Conservation (phyloP, 2,888 invertebrate genomes). For the Leuctra nigra region DNA sequence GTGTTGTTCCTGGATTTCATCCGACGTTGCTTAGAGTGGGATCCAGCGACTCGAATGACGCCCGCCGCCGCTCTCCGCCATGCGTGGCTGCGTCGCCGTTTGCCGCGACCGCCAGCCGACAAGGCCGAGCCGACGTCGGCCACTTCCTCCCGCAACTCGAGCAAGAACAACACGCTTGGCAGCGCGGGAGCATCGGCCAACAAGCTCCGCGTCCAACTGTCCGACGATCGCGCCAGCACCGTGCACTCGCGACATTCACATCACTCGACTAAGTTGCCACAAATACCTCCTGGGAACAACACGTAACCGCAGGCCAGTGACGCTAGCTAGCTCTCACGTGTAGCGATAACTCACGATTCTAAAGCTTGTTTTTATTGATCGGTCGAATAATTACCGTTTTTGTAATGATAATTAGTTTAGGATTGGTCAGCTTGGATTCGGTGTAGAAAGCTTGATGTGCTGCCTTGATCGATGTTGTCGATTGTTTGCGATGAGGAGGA, state of each 20-base stretch:
- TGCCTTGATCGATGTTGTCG: too few species aligned
- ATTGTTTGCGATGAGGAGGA: too few species aligned
- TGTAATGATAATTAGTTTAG: background rate
- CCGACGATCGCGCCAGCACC: constrained; percentile 40
- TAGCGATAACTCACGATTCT: too few species aligned
- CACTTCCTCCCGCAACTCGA: constrained; percentile 33
- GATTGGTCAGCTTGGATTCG: background rate
- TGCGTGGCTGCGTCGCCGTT: constrained; percentile 60
- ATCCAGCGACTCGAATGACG: constrained; percentile 83
- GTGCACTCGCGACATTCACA: constrained; percentile 38
- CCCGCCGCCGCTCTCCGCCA: constrained; percentile 87
- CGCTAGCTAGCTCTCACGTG: background rate
- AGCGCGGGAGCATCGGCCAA: constrained; percentile 27
- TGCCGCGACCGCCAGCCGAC: constrained; percentile 28
- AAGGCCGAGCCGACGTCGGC: constrained; percentile 31
- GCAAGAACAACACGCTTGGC: constrained; percentile 32
- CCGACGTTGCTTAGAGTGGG: constrained; percentile 91
- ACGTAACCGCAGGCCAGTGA: constrained; percentile 23
- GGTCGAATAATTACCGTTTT: background rate
- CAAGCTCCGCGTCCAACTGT: constrained; percentile 38
- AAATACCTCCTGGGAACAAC: constrained; percentile 28
- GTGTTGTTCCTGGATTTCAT: constrained; percentile 87
- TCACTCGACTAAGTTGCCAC: constrained; percentile 35
- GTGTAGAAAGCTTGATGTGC: too few species aligned
- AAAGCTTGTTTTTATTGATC: background rate